Conservation (phyloP, 2,113 vertebrate genomes). For the Alces alces region DNA sequence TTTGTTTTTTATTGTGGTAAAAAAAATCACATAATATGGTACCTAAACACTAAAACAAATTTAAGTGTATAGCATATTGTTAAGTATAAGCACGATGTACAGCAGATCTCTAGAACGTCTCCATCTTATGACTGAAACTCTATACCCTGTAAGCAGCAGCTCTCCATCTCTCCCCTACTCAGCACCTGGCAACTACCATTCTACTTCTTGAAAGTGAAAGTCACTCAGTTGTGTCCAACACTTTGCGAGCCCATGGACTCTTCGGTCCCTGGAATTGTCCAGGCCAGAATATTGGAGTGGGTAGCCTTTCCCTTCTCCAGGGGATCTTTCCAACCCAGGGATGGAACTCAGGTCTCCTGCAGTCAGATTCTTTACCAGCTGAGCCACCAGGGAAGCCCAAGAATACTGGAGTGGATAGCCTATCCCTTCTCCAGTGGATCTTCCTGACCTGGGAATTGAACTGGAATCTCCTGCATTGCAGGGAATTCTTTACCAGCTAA, state of each 20-base stretch:
- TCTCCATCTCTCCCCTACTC: not conserved
- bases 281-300: not conserved
- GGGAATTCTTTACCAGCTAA: not conserved
- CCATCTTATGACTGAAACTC: not conserved
- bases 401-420: not conserved
- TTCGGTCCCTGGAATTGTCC: not conserved
- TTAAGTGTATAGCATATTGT: not conserved
- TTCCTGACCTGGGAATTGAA: not conserved
- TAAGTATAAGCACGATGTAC: not conserved
- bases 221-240: not conserved
- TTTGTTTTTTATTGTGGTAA: not conserved
- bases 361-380: not conserved
- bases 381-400: not conserved
- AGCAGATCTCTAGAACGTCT: not conserved
- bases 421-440: not conserved
- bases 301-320: not conserved
- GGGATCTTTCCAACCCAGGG: not conserved
- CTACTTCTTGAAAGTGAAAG: not conserved
- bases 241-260: not conserved
- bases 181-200: not conserved
- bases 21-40: not conserved
- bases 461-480: not conserved
- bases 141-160: not conserved
- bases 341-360: rapidly evolving
- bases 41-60: not conserved